Evolutionary conservation across 1,140 invertebrate species (phyloP).

Genomic region (Eupristina koningsbergeri): DNA sequence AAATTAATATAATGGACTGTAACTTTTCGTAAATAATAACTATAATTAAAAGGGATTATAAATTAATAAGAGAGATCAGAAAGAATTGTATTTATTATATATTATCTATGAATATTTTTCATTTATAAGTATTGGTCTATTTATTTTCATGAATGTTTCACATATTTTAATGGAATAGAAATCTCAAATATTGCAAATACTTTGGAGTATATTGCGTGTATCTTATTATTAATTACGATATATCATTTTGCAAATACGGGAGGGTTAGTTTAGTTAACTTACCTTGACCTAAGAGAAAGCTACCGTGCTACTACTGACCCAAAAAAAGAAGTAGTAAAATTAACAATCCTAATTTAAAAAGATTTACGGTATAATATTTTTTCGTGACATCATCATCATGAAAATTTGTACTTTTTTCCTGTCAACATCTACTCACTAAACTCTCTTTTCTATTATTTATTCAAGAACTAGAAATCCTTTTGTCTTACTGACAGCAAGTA

Average conservation of each 20-base stretch:
- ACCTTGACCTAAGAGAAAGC: slow-evolving; percentile 38
- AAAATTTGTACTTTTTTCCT: slow-evolving; percentile 31
- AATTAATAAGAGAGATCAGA: too few relatives aligned
- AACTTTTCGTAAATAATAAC: too few relatives aligned
- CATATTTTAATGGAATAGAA: not conserved
- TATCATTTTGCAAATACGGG: slow-evolving; percentile 36
- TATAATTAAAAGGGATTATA: too few relatives aligned
- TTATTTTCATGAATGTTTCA: not conserved
- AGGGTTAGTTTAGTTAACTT: slow-evolving; percentile 19
- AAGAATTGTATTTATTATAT: too few relatives aligned
- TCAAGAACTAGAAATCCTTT: not conserved
- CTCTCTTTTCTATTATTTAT: not conserved
- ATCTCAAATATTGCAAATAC: not conserved
- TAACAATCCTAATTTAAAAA: slow-evolving; percentile 43
- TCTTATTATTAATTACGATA: too few relatives aligned
- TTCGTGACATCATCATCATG: slow-evolving; percentile 41
- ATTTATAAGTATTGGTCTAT: not conserved
- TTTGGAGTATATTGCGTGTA: not conserved
- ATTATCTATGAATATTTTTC: too few relatives aligned
- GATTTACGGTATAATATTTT: slow-evolving; percentile 54
- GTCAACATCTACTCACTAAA: slow-evolving; percentile 16
- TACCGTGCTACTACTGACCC: slow-evolving; percentile 47
- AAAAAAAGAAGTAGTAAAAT: slow-evolving; percentile 53
- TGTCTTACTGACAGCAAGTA: not conserved
- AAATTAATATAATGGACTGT: too few relatives aligned